Base-by-base conservation (phyloP, 1,140 invertebrate genomes). In the Metaphire vulgaris region DNA sequence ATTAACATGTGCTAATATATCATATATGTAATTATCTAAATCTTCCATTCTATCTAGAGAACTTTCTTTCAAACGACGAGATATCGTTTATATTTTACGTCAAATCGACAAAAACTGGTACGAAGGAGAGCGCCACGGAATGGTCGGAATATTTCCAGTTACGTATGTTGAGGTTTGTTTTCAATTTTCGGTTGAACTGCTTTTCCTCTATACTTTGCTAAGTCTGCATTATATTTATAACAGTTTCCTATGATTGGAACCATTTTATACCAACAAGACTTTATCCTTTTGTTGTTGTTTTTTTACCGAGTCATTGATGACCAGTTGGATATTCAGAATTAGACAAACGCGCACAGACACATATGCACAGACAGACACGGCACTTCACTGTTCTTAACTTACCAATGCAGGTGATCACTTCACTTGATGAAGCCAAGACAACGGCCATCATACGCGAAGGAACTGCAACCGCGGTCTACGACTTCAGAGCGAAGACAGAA, bases 401-500 rank as follows among this genome's bases (percentile, higher is more conserved):
- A n/a, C 0, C 1, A 31, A 26, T 75, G 12, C 65, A 75, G 74
- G 75, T 76, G 15, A 14, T 72, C 2, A 76, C 41, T 31, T 76
- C 75, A 21, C 33, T 76, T 29, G 75, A 76, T 28, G 75, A 76
- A 28, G 75, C 75, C 2, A 26, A 68, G 33, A 6, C 68, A 26
- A 68, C 75, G 0, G 75, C 75, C n/a, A n/a, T n/a, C 30, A 30
- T 34, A n/a, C 31, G 75, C 21, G 75, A 76, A 71, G 75, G 75
- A 28, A 30, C n/a, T 26, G 75, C 75, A 26, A 72, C 31, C 2
- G 94, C 93, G 33, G 94, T 94, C 84, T 96, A 93, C 85, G 94
- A 95, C 84, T 97, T 97, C 84, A 89, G 91, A 74, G 93, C 94
- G 16, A 93, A 96, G 84, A 94, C 93, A 6, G 92, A 92, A 82